phyloP scores from a whole-genome alignment of 2,113 vertebrate species.

The Opisthocomus hoazin region DNA sequence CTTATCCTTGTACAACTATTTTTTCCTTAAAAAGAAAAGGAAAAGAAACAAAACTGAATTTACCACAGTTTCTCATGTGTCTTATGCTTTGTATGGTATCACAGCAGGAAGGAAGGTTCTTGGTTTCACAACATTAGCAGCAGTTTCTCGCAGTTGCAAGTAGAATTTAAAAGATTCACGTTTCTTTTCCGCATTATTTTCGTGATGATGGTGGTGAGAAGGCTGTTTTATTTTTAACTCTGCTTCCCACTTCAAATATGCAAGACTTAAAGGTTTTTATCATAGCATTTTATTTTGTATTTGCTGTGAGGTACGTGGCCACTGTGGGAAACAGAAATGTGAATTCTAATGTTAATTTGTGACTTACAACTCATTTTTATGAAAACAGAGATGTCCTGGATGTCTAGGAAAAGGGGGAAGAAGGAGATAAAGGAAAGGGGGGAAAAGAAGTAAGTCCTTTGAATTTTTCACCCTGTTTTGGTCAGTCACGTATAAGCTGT shows the following conservation, averaged over 20 bases:
- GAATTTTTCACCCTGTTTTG: background rate
- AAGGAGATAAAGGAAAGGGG: background rate
- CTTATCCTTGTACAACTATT: background rate
- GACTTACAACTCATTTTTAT: background rate
- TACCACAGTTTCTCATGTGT: background rate
- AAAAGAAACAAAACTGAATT: no score
- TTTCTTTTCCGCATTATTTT: background rate
- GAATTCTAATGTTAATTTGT: background rate
- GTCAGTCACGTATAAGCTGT: background rate
- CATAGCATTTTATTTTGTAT: background rate
- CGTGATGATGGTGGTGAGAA: background rate
- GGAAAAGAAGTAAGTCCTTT: background rate
- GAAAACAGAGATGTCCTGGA: background rate
- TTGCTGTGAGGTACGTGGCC: background rate
- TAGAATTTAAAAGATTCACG: background rate
- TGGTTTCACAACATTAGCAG: background rate
- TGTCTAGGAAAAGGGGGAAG: background rate
- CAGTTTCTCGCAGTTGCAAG: background rate
- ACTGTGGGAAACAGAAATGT: background rate
- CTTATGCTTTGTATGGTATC: background rate
- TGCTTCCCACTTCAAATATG: background rate
- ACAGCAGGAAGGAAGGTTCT: no score
- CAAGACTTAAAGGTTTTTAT: background rate
- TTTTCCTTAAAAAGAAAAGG: background rate
- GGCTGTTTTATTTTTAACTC: background rate